These are phyloP conservation scores for Drosophila ironensis DNA, from an alignment of 1,140 invertebrate species.

Conservation along the genomic window DNA sequence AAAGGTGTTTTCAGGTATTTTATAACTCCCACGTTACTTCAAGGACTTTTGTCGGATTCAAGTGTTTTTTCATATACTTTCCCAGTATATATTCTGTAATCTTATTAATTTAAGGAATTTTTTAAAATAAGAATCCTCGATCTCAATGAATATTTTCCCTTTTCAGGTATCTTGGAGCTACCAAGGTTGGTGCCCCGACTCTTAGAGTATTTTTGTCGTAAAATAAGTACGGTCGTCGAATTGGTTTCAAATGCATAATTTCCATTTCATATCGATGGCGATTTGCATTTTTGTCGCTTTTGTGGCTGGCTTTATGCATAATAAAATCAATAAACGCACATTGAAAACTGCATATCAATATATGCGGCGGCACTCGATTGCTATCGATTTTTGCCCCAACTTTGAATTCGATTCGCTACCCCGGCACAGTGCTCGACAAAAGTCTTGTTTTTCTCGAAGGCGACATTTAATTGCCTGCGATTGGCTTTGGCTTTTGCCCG, in stretches of 20 bases:
- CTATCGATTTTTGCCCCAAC: conserved; percentile 28
- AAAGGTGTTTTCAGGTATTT: too few relatives aligned
- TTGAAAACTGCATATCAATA: conserved; percentile 64
- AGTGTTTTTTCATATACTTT: too few relatives aligned
- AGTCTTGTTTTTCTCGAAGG: conserved; percentile 63
- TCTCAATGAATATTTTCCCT: neutral
- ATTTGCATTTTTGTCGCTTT: conserved; percentile 76
- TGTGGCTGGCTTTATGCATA: conserved; percentile 73
- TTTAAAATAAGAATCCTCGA: too few relatives aligned
- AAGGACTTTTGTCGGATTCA: too few relatives aligned
- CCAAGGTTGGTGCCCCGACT: too few relatives aligned
- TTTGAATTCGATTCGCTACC: conserved; percentile 14
- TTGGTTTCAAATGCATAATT: conserved; percentile 76
- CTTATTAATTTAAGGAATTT: too few relatives aligned
- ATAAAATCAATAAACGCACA: conserved; percentile 79
- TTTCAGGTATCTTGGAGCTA: neutral
- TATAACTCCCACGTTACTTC: too few relatives aligned
- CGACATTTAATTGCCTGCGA: conserved; percentile 75
- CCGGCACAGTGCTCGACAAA: conserved; percentile 44
- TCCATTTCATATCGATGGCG: conserved; percentile 67
- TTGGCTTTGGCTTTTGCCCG: conserved; percentile 8
- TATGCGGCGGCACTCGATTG: conserved; percentile 1
- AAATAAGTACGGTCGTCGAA: conserved; percentile 48
- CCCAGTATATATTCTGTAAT: too few relatives aligned
- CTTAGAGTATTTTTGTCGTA: conserved; percentile 15